Evolutionary conservation across 1,140 invertebrate species (phyloP).

Genomic region (Reticulitermes speratus): DNA sequence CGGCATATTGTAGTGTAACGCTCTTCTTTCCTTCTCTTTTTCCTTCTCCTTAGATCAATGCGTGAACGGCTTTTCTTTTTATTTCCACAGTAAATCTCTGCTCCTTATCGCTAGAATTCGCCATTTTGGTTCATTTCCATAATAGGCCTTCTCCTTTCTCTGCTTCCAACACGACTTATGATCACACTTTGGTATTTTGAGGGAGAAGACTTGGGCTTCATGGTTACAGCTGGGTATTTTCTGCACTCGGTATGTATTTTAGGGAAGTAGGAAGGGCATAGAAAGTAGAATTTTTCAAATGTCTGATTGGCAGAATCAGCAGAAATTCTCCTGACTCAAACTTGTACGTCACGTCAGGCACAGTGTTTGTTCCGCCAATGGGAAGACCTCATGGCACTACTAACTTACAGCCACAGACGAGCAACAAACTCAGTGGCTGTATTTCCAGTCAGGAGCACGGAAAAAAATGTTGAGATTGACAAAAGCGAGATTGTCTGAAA

Average conservation of each 20-base stretch:
- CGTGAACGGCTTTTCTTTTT: background rate
- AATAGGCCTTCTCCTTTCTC: conserved; percentile 21
- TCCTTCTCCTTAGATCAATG: background rate
- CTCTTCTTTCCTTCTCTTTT: background rate
- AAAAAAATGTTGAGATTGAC: no score
- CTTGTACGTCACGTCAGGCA: conserved; percentile 14
- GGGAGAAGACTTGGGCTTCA: background rate
- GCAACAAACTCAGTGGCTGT: no score
- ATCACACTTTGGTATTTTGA: background rate
- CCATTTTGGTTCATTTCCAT: conserved; percentile 25
- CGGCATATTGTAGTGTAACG: background rate
- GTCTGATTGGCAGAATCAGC: conserved; percentile 27
- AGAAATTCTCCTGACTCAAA: conserved; percentile 7
- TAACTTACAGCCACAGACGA: no score
- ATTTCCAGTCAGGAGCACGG: no score
- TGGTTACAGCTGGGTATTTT: background rate
- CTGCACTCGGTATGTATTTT: background rate
- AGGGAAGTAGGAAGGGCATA: background rate
- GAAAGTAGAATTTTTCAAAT: conserved; percentile 4
- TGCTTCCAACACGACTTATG: background rate
- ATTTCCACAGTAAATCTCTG: conserved; percentile 15
- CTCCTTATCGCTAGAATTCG: conserved; percentile 18
- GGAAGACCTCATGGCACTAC: background rate
- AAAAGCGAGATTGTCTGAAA: no score
- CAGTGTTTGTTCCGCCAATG: background rate